Evolutionary conservation across 2,888 invertebrate genomes (phyloP).

Genomic region (Cryptocephalus primarius): DNA sequence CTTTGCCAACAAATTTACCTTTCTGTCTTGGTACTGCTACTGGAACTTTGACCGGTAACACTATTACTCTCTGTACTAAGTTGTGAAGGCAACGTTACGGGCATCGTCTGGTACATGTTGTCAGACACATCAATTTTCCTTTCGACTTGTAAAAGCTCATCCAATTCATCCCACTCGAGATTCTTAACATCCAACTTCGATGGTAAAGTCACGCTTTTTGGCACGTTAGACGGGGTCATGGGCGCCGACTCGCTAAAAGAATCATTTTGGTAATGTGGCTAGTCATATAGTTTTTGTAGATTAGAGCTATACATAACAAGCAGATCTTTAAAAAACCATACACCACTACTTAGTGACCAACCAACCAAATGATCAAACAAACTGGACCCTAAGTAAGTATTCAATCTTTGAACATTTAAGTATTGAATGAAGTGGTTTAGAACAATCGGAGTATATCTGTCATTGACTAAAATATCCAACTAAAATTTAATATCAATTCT

Average conservation of each 20-base stretch:
- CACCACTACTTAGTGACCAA: too few species aligned
- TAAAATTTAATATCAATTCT: conserved; percentile 8
- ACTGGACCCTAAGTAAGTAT: too few species aligned
- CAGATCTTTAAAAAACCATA: too few species aligned
- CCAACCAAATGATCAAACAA: too few species aligned
- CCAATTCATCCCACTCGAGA: conserved; percentile 60
- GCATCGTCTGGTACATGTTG: conserved; percentile 62
- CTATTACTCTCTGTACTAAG: conserved; percentile 35
- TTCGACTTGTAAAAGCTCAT: conserved; percentile 58
- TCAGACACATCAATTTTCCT: conserved; percentile 50
- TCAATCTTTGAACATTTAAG: too few species aligned
- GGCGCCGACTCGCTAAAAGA: conserved; percentile 13
- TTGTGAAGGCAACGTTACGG: conserved; percentile 48
- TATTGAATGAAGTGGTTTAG: too few species aligned
- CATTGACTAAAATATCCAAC: too few species aligned
- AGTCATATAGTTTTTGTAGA: background rate
- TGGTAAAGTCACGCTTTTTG: conserved; percentile 46
- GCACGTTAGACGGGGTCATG: conserved; percentile 20
- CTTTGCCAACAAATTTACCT: too few species aligned
- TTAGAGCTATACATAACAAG: background rate
- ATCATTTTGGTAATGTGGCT: conserved; percentile 5
- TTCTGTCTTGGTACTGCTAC: conserved; percentile 15
- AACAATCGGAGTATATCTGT: too few species aligned
- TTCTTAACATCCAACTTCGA: conserved; percentile 55
- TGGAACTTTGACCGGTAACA: conserved; percentile 16